phyloP scores from a whole-genome alignment of 2,113 vertebrate genomes.

The Epinephelus moara region DNA sequence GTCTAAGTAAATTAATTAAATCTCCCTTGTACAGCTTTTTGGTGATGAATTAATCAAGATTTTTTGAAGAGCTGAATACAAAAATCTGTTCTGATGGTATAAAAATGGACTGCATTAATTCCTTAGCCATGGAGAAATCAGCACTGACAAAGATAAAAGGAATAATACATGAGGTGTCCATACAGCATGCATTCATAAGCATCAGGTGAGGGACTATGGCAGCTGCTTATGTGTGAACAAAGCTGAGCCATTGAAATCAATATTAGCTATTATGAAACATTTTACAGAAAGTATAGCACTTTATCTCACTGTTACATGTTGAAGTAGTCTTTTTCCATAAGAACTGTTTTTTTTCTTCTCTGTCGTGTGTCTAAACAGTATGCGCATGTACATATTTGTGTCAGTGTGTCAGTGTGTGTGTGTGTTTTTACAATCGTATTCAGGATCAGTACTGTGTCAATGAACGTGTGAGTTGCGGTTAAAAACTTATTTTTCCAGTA shows the following conservation, averaged over 20 bases:
- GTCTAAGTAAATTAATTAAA: slow-evolving; percentile 26
- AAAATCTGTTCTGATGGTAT: slow-evolving; percentile 53
- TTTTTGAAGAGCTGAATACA: slow-evolving; percentile 40
- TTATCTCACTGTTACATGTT: slow-evolving; percentile 67
- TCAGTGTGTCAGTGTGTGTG: slow-evolving; percentile 40
- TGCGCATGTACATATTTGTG: slow-evolving; percentile 57
- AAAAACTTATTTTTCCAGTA: slow-evolving; percentile 60
- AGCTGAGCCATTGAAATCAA: slow-evolving; percentile 87
- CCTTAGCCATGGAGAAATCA: slow-evolving; percentile 50
- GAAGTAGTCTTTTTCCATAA: slow-evolving; percentile 60
- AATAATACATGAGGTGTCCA: slow-evolving; percentile 65
- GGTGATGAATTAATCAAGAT: slow-evolving; percentile 16
- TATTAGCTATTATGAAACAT: slow-evolving; percentile 87
- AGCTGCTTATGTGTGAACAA: slow-evolving; percentile 63
- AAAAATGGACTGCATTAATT: slow-evolving; percentile 59
- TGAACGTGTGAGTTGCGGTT: slow-evolving; percentile 50
- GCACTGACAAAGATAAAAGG: slow-evolving; percentile 53
- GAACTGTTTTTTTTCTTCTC: slow-evolving; percentile 7
- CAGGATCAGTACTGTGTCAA: slow-evolving; percentile 62
- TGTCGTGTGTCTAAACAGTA: slow-evolving; percentile 48
- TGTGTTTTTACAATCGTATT: slow-evolving; percentile 76
- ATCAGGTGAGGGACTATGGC: slow-evolving; percentile 67
- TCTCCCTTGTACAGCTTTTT: slow-evolving; percentile 27
- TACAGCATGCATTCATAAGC: slow-evolving; percentile 68
- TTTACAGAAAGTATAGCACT: slow-evolving; percentile 77